Base-by-base conservation (phyloP, 2,113 vertebrate species). In the Elgaria multicarinata region DNA sequence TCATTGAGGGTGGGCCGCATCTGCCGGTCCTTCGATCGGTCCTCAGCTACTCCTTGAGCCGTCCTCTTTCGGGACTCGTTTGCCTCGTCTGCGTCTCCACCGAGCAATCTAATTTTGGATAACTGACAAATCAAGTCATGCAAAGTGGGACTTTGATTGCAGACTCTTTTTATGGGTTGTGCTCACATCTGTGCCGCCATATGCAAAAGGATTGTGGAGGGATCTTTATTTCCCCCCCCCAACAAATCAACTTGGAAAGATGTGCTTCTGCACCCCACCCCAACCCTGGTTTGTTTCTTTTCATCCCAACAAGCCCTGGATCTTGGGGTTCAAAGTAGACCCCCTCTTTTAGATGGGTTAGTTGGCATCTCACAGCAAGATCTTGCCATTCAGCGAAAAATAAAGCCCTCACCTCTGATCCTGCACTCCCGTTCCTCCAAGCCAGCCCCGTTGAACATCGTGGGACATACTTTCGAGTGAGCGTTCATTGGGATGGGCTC, bases 81-180 rank as follows among this genome's bases (percentile, higher is more conserved):
- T 26, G 20, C 18, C 69, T 55, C 10, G 26, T 77, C 88, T 8
- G 66, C 26, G 53, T 9, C 58, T 28, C 83, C 87, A 66, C 87
- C 81, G 75, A 26, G 1, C 3, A 16, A 53, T 84, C 18, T 4
- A 1, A 83, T 90, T 90, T 94, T 92, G 90, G 90, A 92, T 90
- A 31, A 84, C 91, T 93, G 94, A 94, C 95, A 94, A 81, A 95
- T 39, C 86, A 91, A 94, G 93, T 93, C 95, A 92, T 92, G 91
- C 95, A 93, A 92, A 94, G 94, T 94, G 92, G 95, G 95, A 94
- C 91, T 93, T 94, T 96, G 95, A 96, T 95, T 96, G 95, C 95
- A 95, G 93, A 94, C 95, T 93, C 93, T 93, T 95, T 95, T 95
- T 94, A 94, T 93, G 95, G 95, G 93, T 96, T 93, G 93, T 89